A percentile compares a stretch with the other conserved stretches of the same genome.
These are phyloP conservation scores for Rhombomys opimus DNA, from an alignment of 2,113 vertebrate species.

Conservation along the genomic window DNA sequence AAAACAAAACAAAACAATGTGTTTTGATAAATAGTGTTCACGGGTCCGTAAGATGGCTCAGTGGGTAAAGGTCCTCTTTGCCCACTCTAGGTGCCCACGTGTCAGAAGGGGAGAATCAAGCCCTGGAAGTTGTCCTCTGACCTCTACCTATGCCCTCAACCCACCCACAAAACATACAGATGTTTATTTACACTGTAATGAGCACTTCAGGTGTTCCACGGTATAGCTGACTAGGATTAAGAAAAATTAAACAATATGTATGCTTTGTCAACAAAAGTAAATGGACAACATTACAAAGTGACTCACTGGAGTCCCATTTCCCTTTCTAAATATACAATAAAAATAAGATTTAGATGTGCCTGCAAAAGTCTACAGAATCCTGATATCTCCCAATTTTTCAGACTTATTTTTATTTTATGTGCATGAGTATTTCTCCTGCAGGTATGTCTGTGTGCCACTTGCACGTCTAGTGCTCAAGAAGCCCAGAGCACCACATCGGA, in stretches of 20 bases:
- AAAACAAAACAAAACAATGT: too few relatives aligned
- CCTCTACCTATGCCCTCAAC: background rate
- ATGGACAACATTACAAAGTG: background rate
- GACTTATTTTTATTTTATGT: background rate
- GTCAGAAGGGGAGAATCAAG: background rate
- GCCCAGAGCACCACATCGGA: background rate
- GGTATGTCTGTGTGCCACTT: background rate
- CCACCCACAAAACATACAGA: background rate
- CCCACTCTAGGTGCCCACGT: background rate
- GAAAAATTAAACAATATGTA: background rate
- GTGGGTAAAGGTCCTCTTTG: background rate
- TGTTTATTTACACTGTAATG: background rate
- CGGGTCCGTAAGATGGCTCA: background rate
- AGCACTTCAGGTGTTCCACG: background rate
- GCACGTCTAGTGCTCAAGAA: background rate
- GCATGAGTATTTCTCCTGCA: background rate
- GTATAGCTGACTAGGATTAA: background rate
- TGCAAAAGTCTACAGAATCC: background rate
- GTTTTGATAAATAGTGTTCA: background rate
- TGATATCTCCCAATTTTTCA: background rate
- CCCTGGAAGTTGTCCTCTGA: background rate
- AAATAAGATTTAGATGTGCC: background rate
- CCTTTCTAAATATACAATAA: background rate
- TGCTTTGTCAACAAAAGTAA: background rate
- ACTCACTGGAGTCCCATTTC: background rate